Evolutionary conservation across 1,140 invertebrate species (phyloP), one percentile per base, ranked within the genome.

Genomic region (Galleria mellonella): DNA sequence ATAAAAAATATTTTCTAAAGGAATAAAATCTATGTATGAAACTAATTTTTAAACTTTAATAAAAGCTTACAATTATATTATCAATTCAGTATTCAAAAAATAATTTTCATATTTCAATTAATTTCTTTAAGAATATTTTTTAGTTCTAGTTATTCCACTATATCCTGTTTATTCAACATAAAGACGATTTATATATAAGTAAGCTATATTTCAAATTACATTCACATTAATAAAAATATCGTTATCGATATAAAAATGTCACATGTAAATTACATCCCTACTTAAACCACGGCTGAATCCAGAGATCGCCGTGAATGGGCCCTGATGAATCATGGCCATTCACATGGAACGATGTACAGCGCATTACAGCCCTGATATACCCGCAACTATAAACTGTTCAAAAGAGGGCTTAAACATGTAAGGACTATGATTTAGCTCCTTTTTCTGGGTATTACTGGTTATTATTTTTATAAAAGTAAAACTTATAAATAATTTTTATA

Each of bases 271-370:
- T 9, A 17, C 72, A 58, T 63, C 68, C 33, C 72, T 73, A 67
- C 10, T 10, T 62, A 65, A 72, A 66, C 63, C 67, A 51, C 60
- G 47, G 36, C 55, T 73, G 67, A 73, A 77, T 72, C 78, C 56
- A 72, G 68, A 63, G 73, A 77, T 66, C 73, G 59, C 39, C 48
- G 67, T 82, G 72, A 82, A 82, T 77, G 69, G 74, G 67, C 41
- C 46, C 62, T 77, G 78, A 83, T 83, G 78, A 83, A 77, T 83
- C 75, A 73, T 68, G 70, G 64, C 55, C 72, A 56, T 66, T 74
- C 70, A 74, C 58, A 49, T 57, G 76, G 71, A 81, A 81, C 62
- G 69, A 68, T 62, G 62, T 76, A 65, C 62, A 59, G 48, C 62
- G 55, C 59, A 60, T 58, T 62, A 61, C 36, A 51, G 37, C 41